These are phyloP conservation scores for Maniola hyperantus DNA, from an alignment of 2,888 invertebrate species.

Conservation along the genomic window DNA sequence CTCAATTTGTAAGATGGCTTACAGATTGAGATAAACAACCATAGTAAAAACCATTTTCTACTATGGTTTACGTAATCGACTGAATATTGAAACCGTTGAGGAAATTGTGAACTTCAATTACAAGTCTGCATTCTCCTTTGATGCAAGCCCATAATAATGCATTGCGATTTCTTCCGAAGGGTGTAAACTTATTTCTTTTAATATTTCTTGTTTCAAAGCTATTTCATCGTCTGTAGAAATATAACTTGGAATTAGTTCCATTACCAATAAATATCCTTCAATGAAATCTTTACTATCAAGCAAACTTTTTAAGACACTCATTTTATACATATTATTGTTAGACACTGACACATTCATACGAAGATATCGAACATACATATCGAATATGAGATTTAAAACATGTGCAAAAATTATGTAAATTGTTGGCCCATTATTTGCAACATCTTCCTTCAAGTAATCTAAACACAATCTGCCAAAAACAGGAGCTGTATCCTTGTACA, in stretches of 20 bases:
- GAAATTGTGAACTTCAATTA: no score
- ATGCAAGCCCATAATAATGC: slow-evolving; percentile 47
- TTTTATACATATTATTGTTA: slow-evolving; percentile 25
- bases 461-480: slow-evolving; percentile 53
- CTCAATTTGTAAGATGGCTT: no score
- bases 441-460: slow-evolving; percentile 55
- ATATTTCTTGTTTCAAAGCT: slow-evolving; percentile 36
- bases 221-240: slow-evolving; percentile 25
- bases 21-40: no score
- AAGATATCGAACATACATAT: slow-evolving; percentile 28
- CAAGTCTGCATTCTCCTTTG: no score
- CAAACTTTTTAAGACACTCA: slow-evolving; percentile 47
- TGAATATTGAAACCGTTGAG: no score
- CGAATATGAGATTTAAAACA: slow-evolving; percentile 42
- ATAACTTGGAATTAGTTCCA: slow-evolving; percentile 44
- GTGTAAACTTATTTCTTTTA: slow-evolving; percentile 44
- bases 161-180: slow-evolving; percentile 57
- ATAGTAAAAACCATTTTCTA: no score
- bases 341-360: no score
- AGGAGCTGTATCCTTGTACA: slow-evolving; percentile 44
- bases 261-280: slow-evolving; percentile 52
- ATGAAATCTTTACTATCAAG: slow-evolving; percentile 49
- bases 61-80: no score
- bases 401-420: slow-evolving; percentile 56
- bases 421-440: slow-evolving; percentile 51